phyloP scores from a whole-genome alignment of 2,888 invertebrate genomes.

The Phalera bucephala region DNA sequence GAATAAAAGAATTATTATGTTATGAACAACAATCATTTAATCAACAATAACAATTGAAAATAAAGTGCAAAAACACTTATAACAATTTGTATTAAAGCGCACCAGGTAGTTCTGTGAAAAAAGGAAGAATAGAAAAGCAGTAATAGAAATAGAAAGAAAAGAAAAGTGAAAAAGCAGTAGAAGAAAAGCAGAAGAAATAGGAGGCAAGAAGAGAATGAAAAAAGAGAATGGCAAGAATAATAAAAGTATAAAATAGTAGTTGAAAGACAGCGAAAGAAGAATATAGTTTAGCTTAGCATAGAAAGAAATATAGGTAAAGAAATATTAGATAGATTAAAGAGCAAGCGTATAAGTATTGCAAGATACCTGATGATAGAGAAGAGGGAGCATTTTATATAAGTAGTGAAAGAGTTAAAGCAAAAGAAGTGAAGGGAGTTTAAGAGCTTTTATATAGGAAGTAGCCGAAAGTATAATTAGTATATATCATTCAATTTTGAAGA shows the following conservation, averaged over 20 bases:
- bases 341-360: no score
- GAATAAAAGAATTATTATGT: constrained; percentile 23
- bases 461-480: no score
- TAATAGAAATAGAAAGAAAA: constrained; percentile 2
- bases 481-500: no score
- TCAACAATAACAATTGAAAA: constrained; percentile 48
- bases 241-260: constrained; percentile 5
- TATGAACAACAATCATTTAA: constrained; percentile 45
- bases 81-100: constrained; percentile 47
- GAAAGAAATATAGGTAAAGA: no score
- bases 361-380: no score
- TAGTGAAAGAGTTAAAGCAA: no score
- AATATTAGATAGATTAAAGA: no score
- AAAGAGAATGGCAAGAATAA: constrained; percentile 4
- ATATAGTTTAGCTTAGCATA: no score
- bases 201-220: constrained; percentile 1
- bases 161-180: constrained; percentile 7
- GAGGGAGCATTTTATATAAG: no score
- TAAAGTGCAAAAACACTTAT: constrained; percentile 40
- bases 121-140: constrained; percentile 1
- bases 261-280: no score
- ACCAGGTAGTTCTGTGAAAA: constrained; percentile 50
- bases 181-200: constrained; percentile 3
- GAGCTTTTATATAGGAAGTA: no score
- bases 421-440: no score